Evolutionary conservation across 2,797 vertebrate genomes (phyloP).

Genomic region (Macropus fuliginosus): DNA sequence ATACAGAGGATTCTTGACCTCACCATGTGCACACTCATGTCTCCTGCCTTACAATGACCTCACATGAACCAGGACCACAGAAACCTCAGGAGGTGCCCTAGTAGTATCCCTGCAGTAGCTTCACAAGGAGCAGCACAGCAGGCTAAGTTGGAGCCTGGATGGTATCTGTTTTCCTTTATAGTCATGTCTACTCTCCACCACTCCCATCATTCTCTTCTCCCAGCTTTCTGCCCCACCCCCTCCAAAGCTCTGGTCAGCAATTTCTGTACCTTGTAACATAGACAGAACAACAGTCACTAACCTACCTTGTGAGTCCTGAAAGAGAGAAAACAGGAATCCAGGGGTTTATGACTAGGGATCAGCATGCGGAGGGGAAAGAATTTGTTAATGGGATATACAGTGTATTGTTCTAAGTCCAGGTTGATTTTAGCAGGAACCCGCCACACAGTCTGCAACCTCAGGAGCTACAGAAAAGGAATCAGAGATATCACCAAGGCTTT

Average conservation of each 20-base stretch:
- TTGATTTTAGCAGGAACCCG: not conserved
- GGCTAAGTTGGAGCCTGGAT: not conserved
- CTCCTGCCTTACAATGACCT: not conserved
- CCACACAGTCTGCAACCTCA: not conserved
- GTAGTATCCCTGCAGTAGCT: not conserved
- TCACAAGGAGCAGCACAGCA: not conserved
- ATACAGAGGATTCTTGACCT: not conserved
- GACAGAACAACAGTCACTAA: not conserved
- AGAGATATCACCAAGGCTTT: not conserved
- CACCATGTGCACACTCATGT: not conserved
- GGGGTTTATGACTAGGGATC: not conserved
- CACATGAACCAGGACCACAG: not conserved
- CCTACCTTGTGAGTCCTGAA: not conserved
- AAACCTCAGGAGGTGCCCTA: not conserved
- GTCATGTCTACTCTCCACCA: not conserved
- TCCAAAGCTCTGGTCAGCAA: not conserved
- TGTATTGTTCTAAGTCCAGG: not conserved
- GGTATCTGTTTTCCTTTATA: not conserved
- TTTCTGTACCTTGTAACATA: not conserved
- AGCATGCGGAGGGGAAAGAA: not conserved
- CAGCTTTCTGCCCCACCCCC: not conserved
- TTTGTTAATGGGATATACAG: slow-evolving; percentile 5
- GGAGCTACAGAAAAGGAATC: not conserved
- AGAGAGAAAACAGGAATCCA: not conserved
- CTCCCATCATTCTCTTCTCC: not conserved